Base-by-base conservation (phyloP, 2,113 vertebrate species). In the Pao palembangensis region DNA sequence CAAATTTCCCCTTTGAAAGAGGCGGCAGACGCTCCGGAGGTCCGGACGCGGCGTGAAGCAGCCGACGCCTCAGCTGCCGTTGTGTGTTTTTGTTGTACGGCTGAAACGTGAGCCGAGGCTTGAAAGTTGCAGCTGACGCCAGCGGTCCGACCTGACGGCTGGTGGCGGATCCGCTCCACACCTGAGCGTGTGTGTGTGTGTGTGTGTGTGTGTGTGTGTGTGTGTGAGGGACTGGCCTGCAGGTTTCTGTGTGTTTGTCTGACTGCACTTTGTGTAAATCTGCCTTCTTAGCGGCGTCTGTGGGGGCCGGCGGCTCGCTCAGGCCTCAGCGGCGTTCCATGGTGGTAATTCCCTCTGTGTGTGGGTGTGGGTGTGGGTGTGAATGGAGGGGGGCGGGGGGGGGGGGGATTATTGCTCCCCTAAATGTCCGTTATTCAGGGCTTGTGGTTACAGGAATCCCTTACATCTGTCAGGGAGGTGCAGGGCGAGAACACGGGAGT, bases 381-480 rank as follows among this genome's bases (percentile, higher is more conserved):
- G 58, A 63, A 41, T 66, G 50, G 66, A 54, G n/a, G 41, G 43
- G 55, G 55, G 44, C 6, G 46, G 61, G 50, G 47, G 28, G 44
- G 14, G 67, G 61, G 54, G 41, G 76, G 76, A 57, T 61, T 68
- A 67, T 71, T 67, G 51, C 67, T 38, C 55, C 55, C 12, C 59
- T 71, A 61, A 69, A 69, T 61, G 77, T 51, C 49, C 58, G 64
- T 61, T 55, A 68, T 75, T 71, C 71, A 64, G 66, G 55, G 50
- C 38, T 19, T 56, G 76, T 71, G 71, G 67, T 78, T 69, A 42
- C 61, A 65, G 74, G 57, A 69, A 59, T 71, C 58, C 56, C 56
- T 79, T 75, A 75, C 76, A 68, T 75, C 61, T 62, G 77, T 75
- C 73, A 73, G 56, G 64, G 19, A 62, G 77, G 64, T 59, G 69